Evolutionary conservation across 2,113 vertebrate species (phyloP).

Genomic region (Ochotona princeps): DNA sequence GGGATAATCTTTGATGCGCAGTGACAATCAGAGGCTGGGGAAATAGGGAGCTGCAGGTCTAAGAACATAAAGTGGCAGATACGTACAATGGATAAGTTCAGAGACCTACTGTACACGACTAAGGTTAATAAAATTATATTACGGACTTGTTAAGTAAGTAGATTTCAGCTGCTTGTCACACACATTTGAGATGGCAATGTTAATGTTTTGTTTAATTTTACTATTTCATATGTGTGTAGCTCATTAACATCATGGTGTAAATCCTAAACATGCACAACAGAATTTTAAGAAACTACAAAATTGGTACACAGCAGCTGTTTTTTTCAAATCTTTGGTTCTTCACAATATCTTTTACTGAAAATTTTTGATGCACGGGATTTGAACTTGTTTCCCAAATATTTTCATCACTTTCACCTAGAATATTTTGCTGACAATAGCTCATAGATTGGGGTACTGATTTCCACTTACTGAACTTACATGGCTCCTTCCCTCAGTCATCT

Average conservation of each 20-base stretch:
- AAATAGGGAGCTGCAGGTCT: neutral
- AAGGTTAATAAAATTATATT: neutral
- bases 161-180: neutral
- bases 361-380: slow-evolving; percentile 6
- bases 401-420: slow-evolving; percentile 35
- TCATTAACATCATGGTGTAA: neutral
- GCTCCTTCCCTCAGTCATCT: slow-evolving; percentile 16
- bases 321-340: slow-evolving; percentile 40
- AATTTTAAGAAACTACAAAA: neutral
- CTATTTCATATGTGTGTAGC: neutral
- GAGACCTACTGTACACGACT: neutral
- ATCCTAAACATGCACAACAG: neutral
- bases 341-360: neutral
- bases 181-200: neutral
- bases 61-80: neutral
- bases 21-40: neutral
- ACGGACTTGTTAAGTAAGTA: neutral
- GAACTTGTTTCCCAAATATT: neutral
- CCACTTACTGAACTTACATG: slow-evolving; percentile 34
- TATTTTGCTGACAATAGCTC: neutral
- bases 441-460: slow-evolving; percentile 28
- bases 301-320: slow-evolving; percentile 1
- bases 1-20: neutral
- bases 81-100: neutral
- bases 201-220: neutral